Conservation (phyloP, 2,888 invertebrate genomes). For the Cerceris rybyensis region DNA sequence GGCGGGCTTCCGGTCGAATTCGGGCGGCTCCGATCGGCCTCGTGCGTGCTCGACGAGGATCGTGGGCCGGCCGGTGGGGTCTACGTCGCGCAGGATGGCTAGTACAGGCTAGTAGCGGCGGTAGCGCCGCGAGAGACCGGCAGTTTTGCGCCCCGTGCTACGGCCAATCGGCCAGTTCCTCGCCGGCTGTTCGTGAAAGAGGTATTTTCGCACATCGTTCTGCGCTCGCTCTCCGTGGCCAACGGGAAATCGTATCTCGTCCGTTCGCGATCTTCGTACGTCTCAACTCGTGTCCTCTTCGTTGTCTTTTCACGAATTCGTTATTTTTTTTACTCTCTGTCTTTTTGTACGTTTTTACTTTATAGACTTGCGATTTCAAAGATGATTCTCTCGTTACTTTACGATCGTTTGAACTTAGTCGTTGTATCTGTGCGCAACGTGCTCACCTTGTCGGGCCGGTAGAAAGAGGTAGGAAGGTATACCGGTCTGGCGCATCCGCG, state of each 20-base stretch:
- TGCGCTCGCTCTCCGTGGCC: constrained; percentile 34
- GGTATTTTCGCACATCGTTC: constrained; percentile 66
- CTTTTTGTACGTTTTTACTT: not conserved
- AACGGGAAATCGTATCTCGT: not conserved
- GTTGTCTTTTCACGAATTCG: constrained; percentile 1
- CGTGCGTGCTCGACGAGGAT: constrained; percentile 69
- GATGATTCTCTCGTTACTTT: no score
- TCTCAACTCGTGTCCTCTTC: not conserved
- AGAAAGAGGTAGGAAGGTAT: no score
- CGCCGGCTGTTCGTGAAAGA: constrained; percentile 78
- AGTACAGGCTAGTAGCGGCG: constrained; percentile 44
- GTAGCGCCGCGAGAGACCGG: constrained; percentile 50
- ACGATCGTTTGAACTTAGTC: no score
- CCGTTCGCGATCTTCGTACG: constrained; percentile 19
- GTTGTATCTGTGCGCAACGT: not conserved
- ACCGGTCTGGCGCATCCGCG: constrained; percentile 3
- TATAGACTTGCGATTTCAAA: constrained; percentile 3
- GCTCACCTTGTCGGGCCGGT: not conserved
- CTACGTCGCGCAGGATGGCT: constrained; percentile 68
- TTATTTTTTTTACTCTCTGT: constrained; percentile 5
- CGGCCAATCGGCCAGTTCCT: constrained; percentile 80
- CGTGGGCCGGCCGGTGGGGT: constrained; percentile 58
- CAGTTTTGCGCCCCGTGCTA: constrained; percentile 64
- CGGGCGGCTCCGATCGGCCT: constrained; percentile 69
- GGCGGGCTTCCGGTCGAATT: constrained; percentile 73